phyloP scores from a whole-genome alignment of 2,113 vertebrate genomes.

The Eulacestoma nigropectus region DNA sequence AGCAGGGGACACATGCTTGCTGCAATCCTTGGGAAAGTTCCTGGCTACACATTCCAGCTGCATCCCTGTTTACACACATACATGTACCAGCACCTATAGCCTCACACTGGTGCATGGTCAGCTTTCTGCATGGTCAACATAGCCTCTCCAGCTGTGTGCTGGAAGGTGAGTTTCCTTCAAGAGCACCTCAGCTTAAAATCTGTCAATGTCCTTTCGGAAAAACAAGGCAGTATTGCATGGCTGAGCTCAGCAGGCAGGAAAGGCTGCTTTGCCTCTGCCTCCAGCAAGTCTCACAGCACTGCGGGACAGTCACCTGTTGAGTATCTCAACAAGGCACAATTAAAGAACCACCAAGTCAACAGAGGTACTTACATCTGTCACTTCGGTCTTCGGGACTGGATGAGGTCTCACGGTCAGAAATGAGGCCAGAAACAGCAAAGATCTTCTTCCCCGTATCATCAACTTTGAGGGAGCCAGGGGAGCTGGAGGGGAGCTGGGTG shows the following conservation, averaged over 20 bases:
- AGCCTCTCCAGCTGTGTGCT: not conserved
- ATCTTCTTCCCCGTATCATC: constrained; percentile 98
- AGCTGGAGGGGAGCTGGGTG: constrained; percentile 89
- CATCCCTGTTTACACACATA: not conserved
- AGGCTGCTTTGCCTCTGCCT: not conserved
- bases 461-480: constrained; percentile 92
- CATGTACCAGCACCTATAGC: not conserved
- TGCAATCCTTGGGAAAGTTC: not conserved
- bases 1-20: not conserved
- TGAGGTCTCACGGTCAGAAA: constrained; percentile 96
- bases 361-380: constrained; percentile 94
- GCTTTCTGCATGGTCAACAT: not conserved
- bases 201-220: not conserved
- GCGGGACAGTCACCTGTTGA: constrained; percentile 46
- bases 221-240: not conserved
- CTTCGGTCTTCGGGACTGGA: constrained; percentile 97
- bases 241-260: not conserved
- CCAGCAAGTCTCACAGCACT: not conserved
- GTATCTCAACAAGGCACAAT: not conserved
- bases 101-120: not conserved
- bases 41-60: not conserved
- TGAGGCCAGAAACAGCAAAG: constrained; percentile 96
- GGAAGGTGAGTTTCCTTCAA: not conserved
- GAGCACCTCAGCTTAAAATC: not conserved
- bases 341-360: not conserved